Percentiles rank a stretch among this genome's conserved stretches.
Conservation (phyloP, 2,797 vertebrate species). For the Pipistrellus pygmaeus region DNA sequence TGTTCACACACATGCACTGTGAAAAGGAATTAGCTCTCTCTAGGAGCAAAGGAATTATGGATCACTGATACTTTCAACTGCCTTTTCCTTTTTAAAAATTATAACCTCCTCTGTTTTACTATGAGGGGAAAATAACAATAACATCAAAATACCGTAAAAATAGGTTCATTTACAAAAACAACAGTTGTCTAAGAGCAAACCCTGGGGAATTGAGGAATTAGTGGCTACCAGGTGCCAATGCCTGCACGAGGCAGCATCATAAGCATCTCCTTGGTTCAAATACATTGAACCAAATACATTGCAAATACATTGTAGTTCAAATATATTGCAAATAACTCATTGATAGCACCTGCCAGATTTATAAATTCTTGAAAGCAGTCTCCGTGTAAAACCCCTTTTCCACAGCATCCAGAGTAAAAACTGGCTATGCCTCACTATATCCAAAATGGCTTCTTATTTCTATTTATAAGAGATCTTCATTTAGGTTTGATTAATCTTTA, state of each 20-base stretch:
- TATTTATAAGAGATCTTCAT: background rate
- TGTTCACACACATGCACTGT: background rate
- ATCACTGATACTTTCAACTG: background rate
- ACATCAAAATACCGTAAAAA: background rate
- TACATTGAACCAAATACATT: background rate
- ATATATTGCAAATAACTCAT: background rate
- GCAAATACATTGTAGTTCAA: background rate
- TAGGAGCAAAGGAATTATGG: background rate
- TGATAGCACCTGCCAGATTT: background rate
- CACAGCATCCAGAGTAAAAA: conserved; percentile 1
- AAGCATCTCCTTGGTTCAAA: background rate
- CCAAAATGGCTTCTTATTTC: conserved; percentile 7
- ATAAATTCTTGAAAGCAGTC: background rate
- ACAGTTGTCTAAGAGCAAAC: background rate
- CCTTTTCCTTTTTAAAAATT: background rate
- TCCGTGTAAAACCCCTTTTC: too few relatives aligned
- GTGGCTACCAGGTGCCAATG: background rate
- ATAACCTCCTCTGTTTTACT: background rate
- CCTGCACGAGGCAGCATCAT: accelerated
- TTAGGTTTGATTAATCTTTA: conserved; percentile 21
- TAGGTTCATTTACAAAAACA: background rate
- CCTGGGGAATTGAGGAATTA: background rate
- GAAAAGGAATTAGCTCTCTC: background rate
- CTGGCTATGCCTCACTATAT: background rate
- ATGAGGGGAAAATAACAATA: background rate